Conservation (phyloP, 2,888 invertebrate species). For the Sinopyrophorus schimmeli region DNA sequence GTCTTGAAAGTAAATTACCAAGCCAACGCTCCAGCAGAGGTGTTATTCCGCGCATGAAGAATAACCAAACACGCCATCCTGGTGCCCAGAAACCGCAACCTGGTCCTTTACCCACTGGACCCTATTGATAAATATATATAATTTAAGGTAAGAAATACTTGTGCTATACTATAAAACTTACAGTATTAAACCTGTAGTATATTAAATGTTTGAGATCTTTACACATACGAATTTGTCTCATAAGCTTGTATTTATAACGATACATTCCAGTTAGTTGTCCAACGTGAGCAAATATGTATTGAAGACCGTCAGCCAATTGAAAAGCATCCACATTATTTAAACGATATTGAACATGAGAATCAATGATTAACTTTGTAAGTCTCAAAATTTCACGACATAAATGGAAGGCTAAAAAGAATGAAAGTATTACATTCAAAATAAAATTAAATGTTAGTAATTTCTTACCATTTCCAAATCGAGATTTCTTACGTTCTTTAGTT, state of each 20-base stretch:
- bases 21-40: constrained; percentile 97
- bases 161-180: constrained; percentile 56
- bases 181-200: constrained; percentile 98
- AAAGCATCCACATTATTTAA: constrained; percentile 99
- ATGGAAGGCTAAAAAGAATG: constrained; percentile 82
- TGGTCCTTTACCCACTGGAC: constrained; percentile 97
- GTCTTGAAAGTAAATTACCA: constrained; percentile 96
- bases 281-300: constrained; percentile 99
- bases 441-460: constrained; percentile 20
- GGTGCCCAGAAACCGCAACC: constrained; percentile 99
- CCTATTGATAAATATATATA: constrained; percentile 63
- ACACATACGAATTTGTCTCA: constrained; percentile 99
- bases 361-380: constrained; percentile 97
- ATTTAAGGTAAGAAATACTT: neutral
- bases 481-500: constrained; percentile 99
- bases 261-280: constrained; percentile 99
- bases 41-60: constrained; percentile 99
- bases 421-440: constrained; percentile 10
- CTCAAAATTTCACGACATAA: constrained; percentile 97
- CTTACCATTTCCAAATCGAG: constrained; percentile 90
- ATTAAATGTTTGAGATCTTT: constrained; percentile 99
- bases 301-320: constrained; percentile 95
- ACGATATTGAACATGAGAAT: constrained; percentile 98
- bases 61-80: constrained; percentile 99
- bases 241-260: constrained; percentile 96